phyloP scores from a whole-genome alignment of 2,113 vertebrate species.

The Corythornis vintsioides region DNA sequence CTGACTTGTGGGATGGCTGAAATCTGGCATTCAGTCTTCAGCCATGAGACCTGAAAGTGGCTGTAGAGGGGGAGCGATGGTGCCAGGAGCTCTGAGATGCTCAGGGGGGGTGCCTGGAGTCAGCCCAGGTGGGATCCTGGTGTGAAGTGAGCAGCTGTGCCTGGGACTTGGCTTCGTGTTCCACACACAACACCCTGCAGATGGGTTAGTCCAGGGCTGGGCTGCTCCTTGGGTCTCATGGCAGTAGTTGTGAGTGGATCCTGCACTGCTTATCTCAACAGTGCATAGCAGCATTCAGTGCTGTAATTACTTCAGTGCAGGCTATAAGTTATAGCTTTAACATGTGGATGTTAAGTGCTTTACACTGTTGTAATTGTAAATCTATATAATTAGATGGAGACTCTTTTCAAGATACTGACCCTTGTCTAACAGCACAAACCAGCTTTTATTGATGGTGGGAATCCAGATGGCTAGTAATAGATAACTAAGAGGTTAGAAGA shows the following conservation, averaged over 20 bases:
- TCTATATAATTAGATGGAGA: background rate
- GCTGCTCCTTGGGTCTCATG: background rate
- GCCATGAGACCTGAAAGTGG: rapidly evolving
- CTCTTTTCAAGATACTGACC: background rate
- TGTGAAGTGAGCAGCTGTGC: background rate
- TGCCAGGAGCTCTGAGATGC: background rate
- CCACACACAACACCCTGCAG: rapidly evolving
- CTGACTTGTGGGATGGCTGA: background rate
- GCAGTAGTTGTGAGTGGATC: no score
- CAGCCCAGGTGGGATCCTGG: rapidly evolving
- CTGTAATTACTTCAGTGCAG: background rate
- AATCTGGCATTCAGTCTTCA: background rate
- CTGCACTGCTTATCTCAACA: rapidly evolving
- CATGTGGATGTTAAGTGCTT: background rate
- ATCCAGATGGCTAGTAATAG: background rate
- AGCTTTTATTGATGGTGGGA: background rate
- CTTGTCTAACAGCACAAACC: background rate
- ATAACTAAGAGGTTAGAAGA: background rate
- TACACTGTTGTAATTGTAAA: background rate
- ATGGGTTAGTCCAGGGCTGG: background rate
- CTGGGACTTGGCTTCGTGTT: rapidly evolving
- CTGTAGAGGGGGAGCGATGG: rapidly evolving
- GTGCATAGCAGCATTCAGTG: rapidly evolving
- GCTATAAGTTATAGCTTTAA: background rate
- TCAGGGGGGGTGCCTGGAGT: no score